A percentile compares a stretch with the other conserved stretches of the same genome.
phyloP scores from a whole-genome alignment of 2,888 invertebrate species.

The Plebejus melissa region DNA sequence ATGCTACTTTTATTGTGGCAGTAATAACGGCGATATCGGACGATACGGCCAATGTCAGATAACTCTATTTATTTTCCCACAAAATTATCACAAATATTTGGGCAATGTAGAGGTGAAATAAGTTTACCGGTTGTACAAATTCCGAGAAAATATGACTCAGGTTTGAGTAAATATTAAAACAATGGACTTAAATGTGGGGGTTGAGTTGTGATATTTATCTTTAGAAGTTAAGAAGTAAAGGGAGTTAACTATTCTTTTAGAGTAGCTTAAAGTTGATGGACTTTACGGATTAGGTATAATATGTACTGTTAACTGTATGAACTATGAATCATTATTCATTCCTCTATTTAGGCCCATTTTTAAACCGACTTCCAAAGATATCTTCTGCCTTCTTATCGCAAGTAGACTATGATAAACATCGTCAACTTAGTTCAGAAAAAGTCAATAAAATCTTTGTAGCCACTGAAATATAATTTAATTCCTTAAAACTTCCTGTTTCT shows the following conservation, averaged over 20 bases:
- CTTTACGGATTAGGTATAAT: too few relatives aligned
- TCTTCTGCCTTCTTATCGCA: too few relatives aligned
- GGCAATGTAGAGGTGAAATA: constrained; percentile 12
- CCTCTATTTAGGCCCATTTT: neutral
- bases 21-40: neutral
- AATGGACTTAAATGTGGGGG: neutral
- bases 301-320: neutral
- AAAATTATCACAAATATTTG: constrained; percentile 13
- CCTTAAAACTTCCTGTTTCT: neutral
- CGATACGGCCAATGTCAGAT: constrained; percentile 8
- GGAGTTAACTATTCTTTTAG: neutral
- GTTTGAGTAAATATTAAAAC: neutral
- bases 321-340: neutral
- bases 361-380: neutral
- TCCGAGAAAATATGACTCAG: constrained; percentile 5
- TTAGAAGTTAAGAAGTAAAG: neutral
- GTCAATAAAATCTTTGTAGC: too few relatives aligned
- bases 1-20: neutral
- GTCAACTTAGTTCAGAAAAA: neutral
- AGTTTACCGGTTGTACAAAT: constrained; percentile 1
- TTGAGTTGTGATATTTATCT: neutral
- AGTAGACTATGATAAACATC: neutral
- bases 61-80: constrained; percentile 6
- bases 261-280: neutral
- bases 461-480: neutral